Evolutionary conservation across 2,888 invertebrate species (phyloP).

Genomic region (Bibio marci): DNA sequence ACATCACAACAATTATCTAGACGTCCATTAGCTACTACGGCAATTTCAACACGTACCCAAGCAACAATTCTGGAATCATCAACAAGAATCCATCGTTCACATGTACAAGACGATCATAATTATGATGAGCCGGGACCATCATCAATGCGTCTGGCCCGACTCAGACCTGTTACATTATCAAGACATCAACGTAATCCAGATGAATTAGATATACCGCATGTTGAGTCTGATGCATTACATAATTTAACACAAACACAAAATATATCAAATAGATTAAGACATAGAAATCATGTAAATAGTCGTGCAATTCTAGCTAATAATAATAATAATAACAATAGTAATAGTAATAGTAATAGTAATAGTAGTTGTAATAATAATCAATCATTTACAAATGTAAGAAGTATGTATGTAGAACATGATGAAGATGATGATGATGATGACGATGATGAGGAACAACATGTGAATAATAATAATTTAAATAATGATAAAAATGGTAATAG

Average conservation of each 20-base stretch:
- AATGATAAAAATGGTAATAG: neutral
- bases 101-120: constrained; percentile 21
- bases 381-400: no score
- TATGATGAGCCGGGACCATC: constrained; percentile 24
- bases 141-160: constrained; percentile 16
- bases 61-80: constrained; percentile 16
- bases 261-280: constrained; percentile 2
- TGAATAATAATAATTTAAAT: neutral
- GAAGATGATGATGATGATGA: no score
- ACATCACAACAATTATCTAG: no score
- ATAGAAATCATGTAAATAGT: neutral
- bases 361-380: no score
- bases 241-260: neutral
- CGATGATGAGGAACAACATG: neutral
- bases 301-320: no score
- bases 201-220: constrained; percentile 19
- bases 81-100: constrained; percentile 8
- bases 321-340: no score
- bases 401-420: no score
- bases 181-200: constrained; percentile 28
- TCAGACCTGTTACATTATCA: constrained; percentile 20
- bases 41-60: neutral
- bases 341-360: no score
- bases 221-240: constrained; percentile 8
- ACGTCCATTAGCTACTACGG: no score